phyloP scores from a whole-genome alignment of 2,113 vertebrate genomes.

The Carassius carassius region DNA sequence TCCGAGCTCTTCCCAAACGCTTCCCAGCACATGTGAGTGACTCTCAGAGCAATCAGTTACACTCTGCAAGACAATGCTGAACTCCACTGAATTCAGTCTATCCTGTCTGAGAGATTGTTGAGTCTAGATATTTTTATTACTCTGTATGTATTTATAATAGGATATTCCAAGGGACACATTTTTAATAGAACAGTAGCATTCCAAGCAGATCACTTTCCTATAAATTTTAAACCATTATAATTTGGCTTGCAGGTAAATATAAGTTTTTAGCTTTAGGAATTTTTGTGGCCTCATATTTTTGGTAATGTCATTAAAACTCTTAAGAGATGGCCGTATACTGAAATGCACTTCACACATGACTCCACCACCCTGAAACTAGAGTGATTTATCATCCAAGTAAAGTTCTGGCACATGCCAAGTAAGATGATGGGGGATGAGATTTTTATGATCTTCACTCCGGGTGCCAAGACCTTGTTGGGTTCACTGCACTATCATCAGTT shows the following conservation, averaged over 20 bases:
- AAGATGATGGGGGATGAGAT: conserved; percentile 52
- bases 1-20: conserved; percentile 92
- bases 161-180: conserved; percentile 1
- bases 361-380: conserved; percentile 62
- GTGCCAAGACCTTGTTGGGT: conserved; percentile 63
- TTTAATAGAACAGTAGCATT: conserved; percentile 14
- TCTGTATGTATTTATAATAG: conserved; percentile 34
- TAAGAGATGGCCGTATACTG: too few relatives aligned
- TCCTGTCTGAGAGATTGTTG: conserved; percentile 24
- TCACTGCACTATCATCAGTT: conserved; percentile 59
- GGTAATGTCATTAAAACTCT: conserved; percentile 30
- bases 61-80: not conserved
- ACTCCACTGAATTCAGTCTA: conserved; percentile 27
- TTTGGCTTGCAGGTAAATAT: conserved; percentile 37
- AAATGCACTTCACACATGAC: conserved; percentile 13
- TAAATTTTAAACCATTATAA: conserved; percentile 32
- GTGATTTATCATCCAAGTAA: conserved; percentile 70
- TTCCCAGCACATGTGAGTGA: conserved; percentile 97
- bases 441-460: conserved; percentile 47
- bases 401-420: conserved; percentile 58
- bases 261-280: conserved; percentile 14
- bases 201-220: conserved; percentile 4
- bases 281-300: not conserved
- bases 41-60: conserved; percentile 22
- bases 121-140: conserved; percentile 46